phyloP scores from a whole-genome alignment of 2,888 invertebrate species.

The Platerodrilus igneus region DNA sequence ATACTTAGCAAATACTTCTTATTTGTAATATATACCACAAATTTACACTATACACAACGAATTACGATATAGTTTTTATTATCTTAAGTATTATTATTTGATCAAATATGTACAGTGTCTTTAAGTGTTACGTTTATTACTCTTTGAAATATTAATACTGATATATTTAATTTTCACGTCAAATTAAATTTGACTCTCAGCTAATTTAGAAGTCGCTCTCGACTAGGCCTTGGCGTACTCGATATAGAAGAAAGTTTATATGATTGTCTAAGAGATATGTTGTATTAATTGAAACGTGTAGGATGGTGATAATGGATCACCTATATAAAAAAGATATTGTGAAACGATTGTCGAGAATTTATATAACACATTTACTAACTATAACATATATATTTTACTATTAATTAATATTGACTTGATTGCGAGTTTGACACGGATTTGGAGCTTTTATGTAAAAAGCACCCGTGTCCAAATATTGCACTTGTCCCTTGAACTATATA shows the following conservation, averaged over 20 bases:
- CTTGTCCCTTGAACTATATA: constrained; percentile 35
- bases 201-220: neutral
- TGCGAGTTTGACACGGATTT: constrained; percentile 35
- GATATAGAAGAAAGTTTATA: constrained; percentile 11
- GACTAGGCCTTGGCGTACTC: constrained; percentile 18
- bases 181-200: constrained; percentile 7
- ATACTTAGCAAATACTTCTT: too few species aligned
- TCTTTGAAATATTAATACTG: constrained; percentile 22
- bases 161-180: constrained; percentile 10
- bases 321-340: constrained; percentile 14
- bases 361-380: constrained; percentile 13
- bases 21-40: too few species aligned
- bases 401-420: constrained; percentile 40
- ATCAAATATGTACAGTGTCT: too few species aligned
- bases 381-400: constrained; percentile 18
- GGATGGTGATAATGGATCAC: constrained; percentile 33
- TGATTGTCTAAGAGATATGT: constrained; percentile 35
- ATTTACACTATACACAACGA: too few species aligned
- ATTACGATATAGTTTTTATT: too few species aligned
- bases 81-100: too few species aligned
- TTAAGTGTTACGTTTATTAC: too few species aligned
- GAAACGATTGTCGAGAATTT: constrained; percentile 20
- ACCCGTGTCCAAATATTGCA: constrained; percentile 30
- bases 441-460: constrained; percentile 8
- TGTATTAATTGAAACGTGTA: constrained; percentile 44